Conservation (phyloP, 2,113 vertebrate genomes). For the Hyperoodon ampullatus region DNA sequence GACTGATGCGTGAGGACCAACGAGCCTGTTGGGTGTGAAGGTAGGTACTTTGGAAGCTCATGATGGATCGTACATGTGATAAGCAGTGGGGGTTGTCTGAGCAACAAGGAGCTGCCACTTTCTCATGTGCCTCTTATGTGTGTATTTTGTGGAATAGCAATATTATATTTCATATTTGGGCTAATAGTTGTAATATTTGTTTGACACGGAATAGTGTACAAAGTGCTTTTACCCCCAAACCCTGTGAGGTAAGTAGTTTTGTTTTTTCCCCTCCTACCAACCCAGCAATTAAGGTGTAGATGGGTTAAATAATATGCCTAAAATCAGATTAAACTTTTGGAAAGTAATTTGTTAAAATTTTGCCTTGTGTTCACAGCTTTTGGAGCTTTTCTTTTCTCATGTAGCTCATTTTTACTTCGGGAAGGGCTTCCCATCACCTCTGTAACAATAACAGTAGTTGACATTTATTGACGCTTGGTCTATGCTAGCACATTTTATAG, state of each 20-base stretch:
- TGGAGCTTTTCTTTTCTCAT: background rate
- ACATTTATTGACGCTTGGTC: background rate
- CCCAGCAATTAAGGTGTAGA: background rate
- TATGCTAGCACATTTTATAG: background rate
- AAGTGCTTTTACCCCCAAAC: background rate
- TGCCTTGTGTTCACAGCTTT: background rate
- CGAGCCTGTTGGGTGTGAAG: background rate
- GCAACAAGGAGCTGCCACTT: too few relatives aligned
- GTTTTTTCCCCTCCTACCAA: background rate
- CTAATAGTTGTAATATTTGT: background rate
- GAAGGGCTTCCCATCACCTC: background rate
- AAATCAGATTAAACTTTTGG: background rate
- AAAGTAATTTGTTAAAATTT: background rate
- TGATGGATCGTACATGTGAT: rapidly evolving
- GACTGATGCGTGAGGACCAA: background rate
- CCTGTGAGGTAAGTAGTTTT: background rate
- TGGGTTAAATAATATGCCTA: background rate
- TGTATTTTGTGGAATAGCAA: background rate
- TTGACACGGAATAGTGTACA: background rate
- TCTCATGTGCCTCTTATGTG: background rate
- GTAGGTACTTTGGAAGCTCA: background rate
- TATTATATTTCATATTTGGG: background rate
- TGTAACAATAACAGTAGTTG: background rate
- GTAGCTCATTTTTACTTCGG: background rate
- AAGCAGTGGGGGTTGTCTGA: background rate